These are phyloP conservation scores for Argya squamiceps DNA, from an alignment of 2,797 vertebrate species.

Conservation along the genomic window DNA sequence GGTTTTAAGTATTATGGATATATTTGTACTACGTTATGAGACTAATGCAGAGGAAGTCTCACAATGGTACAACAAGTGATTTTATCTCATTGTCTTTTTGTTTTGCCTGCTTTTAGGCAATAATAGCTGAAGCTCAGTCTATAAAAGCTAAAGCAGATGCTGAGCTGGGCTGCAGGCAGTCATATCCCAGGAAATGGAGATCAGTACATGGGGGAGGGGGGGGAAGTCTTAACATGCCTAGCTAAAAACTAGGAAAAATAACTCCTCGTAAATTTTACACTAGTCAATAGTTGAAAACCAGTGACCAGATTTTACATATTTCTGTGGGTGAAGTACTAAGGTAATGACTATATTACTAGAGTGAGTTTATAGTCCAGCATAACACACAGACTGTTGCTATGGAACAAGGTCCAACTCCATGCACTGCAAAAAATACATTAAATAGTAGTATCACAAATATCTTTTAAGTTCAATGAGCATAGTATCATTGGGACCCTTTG, in stretches of 20 bases:
- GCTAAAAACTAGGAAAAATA: neutral
- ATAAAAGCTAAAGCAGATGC: neutral
- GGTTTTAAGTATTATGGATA: neutral
- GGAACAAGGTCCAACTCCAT: neutral
- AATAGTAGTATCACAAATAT: neutral
- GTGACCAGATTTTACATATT: neutral
- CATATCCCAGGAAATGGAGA: neutral
- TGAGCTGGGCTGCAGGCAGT: neutral
- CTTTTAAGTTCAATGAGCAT: neutral
- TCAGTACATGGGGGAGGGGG: neutral
- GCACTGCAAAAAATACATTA: neutral
- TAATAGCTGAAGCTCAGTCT: neutral
- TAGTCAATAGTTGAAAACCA: neutral
- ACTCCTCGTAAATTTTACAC: neutral
- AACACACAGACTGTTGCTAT: neutral
- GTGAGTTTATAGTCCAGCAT: neutral
- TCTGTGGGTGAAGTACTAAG: neutral
- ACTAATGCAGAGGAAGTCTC: neutral
- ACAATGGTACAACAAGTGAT: neutral
- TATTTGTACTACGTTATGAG: neutral
- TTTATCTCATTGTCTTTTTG: neutral
- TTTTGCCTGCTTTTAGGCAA: neutral
- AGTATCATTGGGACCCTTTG: neutral
- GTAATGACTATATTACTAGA: neutral
- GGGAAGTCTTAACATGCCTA: neutral